Evolutionary conservation across 2,888 invertebrate species (phyloP), one percentile per base, ranked within the genome.

Genomic region (Ophion slaviceki): DNA sequence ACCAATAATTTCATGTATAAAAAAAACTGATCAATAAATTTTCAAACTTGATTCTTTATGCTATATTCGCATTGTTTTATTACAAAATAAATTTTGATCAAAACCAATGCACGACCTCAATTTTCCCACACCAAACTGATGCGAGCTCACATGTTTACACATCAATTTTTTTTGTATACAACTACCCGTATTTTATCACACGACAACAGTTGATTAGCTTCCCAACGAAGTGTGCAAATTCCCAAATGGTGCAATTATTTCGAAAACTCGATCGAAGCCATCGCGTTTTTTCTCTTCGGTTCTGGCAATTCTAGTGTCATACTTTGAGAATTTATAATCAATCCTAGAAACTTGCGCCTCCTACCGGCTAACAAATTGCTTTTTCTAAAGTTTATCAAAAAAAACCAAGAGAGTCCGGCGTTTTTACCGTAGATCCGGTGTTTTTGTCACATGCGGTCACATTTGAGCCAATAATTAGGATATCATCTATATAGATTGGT

Each of bases 141-240:
- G n/a, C n/a, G n/a, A n/a, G n/a, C n/a, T n/a, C n/a, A n/a, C n/a
- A n/a, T n/a, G n/a, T n/a, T n/a, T n/a, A n/a, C n/a, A n/a, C n/a
- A n/a, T 80, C 74, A 80, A 24, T 24, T 24, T 32, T 67, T 28
- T 84, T 88, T 3, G 82, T 76, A 14, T 85, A 82, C 45, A 75
- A 3, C 84, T 84, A 82, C 11, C 84, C 84, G 53, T 86, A 86
- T 24, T 62, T 36, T 11, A 79, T 45, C 1, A 74, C 84, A 10
- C 61, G 53, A 68, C 64, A 84, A 11, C 70, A 32, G 11, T 82
- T 80, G 62, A 82, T 57, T 40, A 85, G 94, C 57, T 67, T 80
- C 1, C 75, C 75, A 0, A 82, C 59, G 11, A 85, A 20, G 10
- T 28, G 77, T 10, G 74, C 75, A 64, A 82, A 85, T 11, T 85